Percentiles rank a stretch among this genome's conserved stretches.
These are phyloP conservation scores for Tipula lateralis DNA, from an alignment of 2,888 invertebrate genomes.

Conservation along the genomic window DNA sequence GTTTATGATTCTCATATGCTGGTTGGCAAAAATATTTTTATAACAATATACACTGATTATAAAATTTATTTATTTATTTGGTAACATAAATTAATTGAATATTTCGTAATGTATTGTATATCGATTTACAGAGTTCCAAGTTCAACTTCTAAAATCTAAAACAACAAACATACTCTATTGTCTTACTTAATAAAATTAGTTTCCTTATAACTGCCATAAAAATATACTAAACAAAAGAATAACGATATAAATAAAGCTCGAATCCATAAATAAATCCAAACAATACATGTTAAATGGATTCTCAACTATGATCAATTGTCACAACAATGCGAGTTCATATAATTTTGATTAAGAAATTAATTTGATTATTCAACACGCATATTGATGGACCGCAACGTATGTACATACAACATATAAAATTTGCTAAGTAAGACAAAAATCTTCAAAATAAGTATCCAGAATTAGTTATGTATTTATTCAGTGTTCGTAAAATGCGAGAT, in stretches of 20 bases:
- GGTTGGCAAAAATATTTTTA: no score
- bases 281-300: neutral
- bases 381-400: neutral
- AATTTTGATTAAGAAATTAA: neutral
- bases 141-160: no score
- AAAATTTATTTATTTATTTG: no score
- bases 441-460: neutral
- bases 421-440: neutral
- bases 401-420: neutral
- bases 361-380: neutral
- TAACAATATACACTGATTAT: no score
- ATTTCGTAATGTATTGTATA: no score
- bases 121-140: no score
- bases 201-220: neutral
- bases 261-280: neutral
- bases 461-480: neutral
- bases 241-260: neutral
- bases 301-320: neutral
- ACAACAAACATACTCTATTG: neutral
- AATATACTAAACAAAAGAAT: neutral
- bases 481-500: neutral
- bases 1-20: no score
- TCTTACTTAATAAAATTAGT: neutral
- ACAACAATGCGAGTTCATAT: neutral
- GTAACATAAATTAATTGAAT: no score